Base-by-base conservation (phyloP, 1,140 invertebrate species). In the Dinoponera quadriceps region DNA sequence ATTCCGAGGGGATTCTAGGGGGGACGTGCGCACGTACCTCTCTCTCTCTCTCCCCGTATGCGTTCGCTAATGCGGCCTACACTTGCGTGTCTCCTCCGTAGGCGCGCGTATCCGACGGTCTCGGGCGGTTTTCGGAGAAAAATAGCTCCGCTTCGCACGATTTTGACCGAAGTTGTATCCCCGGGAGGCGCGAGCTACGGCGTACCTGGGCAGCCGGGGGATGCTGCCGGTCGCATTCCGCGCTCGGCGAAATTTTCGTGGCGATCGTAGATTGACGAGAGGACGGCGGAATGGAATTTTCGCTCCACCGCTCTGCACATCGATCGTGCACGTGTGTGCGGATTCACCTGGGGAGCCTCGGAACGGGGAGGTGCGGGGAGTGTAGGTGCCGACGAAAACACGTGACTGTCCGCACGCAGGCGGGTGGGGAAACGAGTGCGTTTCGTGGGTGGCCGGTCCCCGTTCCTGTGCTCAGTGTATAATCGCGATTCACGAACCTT, bases 381-480 rank as follows among this genome's bases (percentile, higher is more conserved):
- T 9, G 38, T 44, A 44, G 38, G 38, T 77, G 62, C n/a, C n/a
- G 16, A 78, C 44, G 20, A n/a, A 57, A 68, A 38, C 75, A 80
- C 75, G 75, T 80, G 75, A 80, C 65, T 55, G 13, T 4, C 4
- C 20, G 54, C 54, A 55, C 54, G 1, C 11, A n/a, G 4, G 13
- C 22, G 51, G 75, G 73, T 88, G 87, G 82, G 83, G 78, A 83
- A 60, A 9, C 78, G 68, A 88, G 65, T 84, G 82, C 73, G 87
- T 88, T 83, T 88, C 82, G 82, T 59, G 87, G 88, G 55, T 88
- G 88, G 84, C 85, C 73, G 80, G 74, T 68, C 87, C 77, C 48
- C 48, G 71, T 87, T 88, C 87, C 63, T 90, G 88, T 89, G 89
- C 88, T 92, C 89, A 89, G 91, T 92, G 87, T 83, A 84, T 90